Conservation (phyloP, 2,113 vertebrate genomes). For the Actenoides lindsayi region DNA sequence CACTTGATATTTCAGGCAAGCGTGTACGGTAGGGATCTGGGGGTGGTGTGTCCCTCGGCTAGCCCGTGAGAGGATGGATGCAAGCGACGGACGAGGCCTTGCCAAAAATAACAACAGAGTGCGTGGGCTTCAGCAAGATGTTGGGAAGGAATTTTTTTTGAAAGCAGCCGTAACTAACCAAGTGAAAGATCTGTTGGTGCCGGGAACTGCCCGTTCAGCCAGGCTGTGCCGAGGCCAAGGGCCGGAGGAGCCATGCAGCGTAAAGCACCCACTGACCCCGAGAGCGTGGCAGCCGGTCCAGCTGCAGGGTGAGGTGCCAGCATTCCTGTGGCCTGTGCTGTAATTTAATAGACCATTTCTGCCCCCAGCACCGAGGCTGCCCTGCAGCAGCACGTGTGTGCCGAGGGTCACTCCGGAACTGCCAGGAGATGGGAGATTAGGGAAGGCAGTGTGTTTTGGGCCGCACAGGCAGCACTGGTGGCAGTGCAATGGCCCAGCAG, state of each 20-base stretch:
- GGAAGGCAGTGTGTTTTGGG: neutral
- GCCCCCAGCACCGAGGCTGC: rapidly evolving
- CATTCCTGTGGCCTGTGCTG: neutral
- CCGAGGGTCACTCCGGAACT: neutral
- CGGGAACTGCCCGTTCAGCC: rapidly evolving
- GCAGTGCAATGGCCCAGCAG: rapidly evolving
- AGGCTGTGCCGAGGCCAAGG: neutral
- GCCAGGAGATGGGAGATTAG: neutral
- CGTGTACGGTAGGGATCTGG: neutral
- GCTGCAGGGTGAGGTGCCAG: neutral
- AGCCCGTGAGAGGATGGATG: rapidly evolving
- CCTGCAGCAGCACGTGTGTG: rapidly evolving
- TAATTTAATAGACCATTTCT: neutral
- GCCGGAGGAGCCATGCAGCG: neutral
- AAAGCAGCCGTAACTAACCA: neutral
- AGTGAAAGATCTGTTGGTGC: neutral
- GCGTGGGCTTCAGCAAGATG: rapidly evolving
- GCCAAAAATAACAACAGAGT: rapidly evolving
- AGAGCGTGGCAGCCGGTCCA: rapidly evolving
- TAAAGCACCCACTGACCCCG: neutral
- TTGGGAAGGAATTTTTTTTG: neutral
- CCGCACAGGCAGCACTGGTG: rapidly evolving
- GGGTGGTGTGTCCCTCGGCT: too few relatives aligned
- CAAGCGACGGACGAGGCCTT: rapidly evolving
- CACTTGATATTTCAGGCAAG: neutral